These are phyloP conservation scores for Morelia viridis DNA, from an alignment of 2,797 vertebrate species.

Conservation along the genomic window DNA sequence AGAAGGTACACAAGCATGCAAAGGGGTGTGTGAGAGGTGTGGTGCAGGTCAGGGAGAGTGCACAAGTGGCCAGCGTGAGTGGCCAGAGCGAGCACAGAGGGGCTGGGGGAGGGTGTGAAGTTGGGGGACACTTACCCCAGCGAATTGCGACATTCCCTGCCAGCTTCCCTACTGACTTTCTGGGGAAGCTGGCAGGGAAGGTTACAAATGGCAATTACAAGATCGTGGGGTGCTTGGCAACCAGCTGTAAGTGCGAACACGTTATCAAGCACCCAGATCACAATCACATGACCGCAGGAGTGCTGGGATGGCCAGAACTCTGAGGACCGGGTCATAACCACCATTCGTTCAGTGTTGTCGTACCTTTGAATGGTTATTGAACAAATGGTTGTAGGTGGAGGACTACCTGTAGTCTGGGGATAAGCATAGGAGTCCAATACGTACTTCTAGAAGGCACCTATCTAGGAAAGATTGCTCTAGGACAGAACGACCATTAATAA, in stretches of 20 bases:
- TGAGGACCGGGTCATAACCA: not conserved
- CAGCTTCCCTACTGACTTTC: not conserved
- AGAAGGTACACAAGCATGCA: not conserved
- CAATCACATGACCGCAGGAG: not conserved
- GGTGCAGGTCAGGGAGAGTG: not conserved
- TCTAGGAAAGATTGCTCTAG: not conserved
- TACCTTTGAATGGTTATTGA: not conserved
- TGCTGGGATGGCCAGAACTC: not conserved
- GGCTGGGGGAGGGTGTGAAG: not conserved
- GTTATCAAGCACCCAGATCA: not conserved
- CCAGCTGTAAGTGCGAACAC: not conserved
- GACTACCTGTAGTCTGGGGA: not conserved
- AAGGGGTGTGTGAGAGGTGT: not conserved
- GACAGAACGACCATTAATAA: not conserved
- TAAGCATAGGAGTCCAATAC: not conserved
- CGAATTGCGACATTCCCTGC: not conserved
- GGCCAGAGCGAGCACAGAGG: not conserved
- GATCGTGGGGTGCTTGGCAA: not conserved
- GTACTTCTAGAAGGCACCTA: not conserved
- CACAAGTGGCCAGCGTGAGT: not conserved
- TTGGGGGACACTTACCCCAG: not conserved
- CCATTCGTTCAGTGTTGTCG: not conserved
- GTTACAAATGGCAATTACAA: not conserved
- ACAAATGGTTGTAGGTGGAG: not conserved
- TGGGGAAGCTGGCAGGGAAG: not conserved